Percentiles rank a stretch among this genome's conserved stretches.
phyloP scores from a whole-genome alignment of 2,888 invertebrate species.

The Drosophila mettleri region DNA sequence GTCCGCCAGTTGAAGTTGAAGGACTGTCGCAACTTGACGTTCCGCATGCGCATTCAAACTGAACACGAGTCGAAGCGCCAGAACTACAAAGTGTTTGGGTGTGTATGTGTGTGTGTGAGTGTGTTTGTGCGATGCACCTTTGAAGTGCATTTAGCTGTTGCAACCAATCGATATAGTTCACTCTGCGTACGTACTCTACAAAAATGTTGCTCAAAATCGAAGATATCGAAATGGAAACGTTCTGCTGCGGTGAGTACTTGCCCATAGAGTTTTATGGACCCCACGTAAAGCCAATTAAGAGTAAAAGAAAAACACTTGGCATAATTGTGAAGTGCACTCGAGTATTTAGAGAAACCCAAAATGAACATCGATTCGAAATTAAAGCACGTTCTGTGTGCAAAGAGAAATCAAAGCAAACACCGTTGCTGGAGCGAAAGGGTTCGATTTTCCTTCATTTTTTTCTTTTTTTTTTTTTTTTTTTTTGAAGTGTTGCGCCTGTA shows the following conservation, averaged over 20 bases:
- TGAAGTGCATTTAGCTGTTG: slow-evolving; percentile 11
- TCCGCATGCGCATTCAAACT: slow-evolving; percentile 60
- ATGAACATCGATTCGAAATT: slow-evolving; percentile 18
- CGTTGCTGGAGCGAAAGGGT: slow-evolving; percentile 35
- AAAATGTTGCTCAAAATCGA: slow-evolving; percentile 75
- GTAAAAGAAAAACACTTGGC: slow-evolving; percentile 19
- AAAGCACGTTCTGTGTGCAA: slow-evolving; percentile 16
- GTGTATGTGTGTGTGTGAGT: slow-evolving; percentile 7
- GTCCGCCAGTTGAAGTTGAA: slow-evolving; percentile 73
- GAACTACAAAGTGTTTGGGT: slow-evolving; percentile 5
- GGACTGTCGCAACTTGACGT: slow-evolving; percentile 76
- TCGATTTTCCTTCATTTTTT: background rate
- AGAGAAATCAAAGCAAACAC: slow-evolving; percentile 41
- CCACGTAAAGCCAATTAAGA: slow-evolving; percentile 22
- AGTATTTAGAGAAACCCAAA: slow-evolving; percentile 9
- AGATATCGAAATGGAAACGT: slow-evolving; percentile 83
- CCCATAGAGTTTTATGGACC: slow-evolving; percentile 9
- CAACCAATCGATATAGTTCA: slow-evolving; percentile 6
- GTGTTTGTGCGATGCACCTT: slow-evolving; percentile 16
- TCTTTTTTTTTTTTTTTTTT: background rate
- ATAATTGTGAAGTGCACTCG: slow-evolving; percentile 38
- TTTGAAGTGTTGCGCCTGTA: slow-evolving; percentile 14
- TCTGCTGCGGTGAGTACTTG: slow-evolving; percentile 83
- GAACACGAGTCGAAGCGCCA: slow-evolving; percentile 17
- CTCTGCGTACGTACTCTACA: background rate